phyloP scores from a whole-genome alignment of 2,113 vertebrate species.

The Suricata suricatta region DNA sequence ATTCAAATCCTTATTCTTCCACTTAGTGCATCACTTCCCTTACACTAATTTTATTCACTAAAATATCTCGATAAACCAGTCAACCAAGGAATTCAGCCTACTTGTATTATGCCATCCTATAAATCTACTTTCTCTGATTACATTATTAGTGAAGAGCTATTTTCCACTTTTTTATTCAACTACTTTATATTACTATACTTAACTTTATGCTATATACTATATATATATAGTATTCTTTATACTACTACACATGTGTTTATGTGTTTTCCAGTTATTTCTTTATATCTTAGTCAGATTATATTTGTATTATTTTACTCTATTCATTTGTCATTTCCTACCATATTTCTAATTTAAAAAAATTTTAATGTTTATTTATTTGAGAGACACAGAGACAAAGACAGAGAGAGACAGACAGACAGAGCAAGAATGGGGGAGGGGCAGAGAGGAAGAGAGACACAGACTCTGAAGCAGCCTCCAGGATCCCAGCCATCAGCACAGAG shows the following conservation, averaged over 20 bases:
- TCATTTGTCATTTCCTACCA: neutral
- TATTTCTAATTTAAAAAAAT: neutral
- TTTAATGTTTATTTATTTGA: too few relatives aligned
- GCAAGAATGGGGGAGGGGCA: too few relatives aligned
- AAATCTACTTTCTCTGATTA: neutral
- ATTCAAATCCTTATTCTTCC: neutral
- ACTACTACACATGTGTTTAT: neutral
- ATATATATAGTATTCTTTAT: too few relatives aligned
- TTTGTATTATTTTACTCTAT: neutral
- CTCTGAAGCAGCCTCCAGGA: too few relatives aligned
- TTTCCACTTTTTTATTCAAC: neutral
- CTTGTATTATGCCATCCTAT: neutral
- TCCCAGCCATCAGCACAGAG: too few relatives aligned
- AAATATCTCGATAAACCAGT: neutral
- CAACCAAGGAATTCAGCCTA: neutral
- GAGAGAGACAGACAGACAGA: too few relatives aligned
- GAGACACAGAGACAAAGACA: too few relatives aligned
- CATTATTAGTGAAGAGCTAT: neutral
- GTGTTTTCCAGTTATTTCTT: neutral
- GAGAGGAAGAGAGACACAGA: too few relatives aligned
- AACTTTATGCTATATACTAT: too few relatives aligned
- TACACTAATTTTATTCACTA: neutral
- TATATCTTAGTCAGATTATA: neutral
- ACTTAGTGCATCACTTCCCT: neutral
- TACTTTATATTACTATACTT: neutral